Evolutionary conservation across 2,888 invertebrate genomes (phyloP), one percentile per base, ranked within the genome.

Genomic region (Neocrepidodera transversa): DNA sequence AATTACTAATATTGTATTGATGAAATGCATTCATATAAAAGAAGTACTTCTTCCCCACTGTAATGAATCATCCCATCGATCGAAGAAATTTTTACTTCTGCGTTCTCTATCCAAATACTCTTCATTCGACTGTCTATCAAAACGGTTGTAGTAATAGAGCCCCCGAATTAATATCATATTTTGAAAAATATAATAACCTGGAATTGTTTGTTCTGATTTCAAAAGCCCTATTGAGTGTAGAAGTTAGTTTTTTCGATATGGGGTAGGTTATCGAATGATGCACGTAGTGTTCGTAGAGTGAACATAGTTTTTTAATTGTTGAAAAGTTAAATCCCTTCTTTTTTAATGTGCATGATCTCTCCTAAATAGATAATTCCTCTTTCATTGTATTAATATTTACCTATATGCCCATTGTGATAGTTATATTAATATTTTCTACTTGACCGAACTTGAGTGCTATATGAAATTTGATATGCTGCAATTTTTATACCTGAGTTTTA

Each of bases 121-220:
- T 65, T 68, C 66, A 71, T 74, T 72, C 62, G 66, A 61, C 71
- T 73, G 74, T 72, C 74, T 66, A 72, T 74, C 71, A 74, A 68
- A 69, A 58, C 61, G 59, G 57, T 62, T 65, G 66, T 58, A 63
- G 56, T 64, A 6, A 60, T 67, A 65, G 63, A 63, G 67, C 66
- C 63, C 66, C 66, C 67, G 65, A 65, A 49, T 66, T 64, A 65
- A 68, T 64, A 65, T 66, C 64, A 61, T 54, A 55, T 60, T 68
- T 66, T 51, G 38, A 65, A 63, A 65, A 64, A 63, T 63, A 69
- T 63, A 64, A 53, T 54, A 48, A 65, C 53, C 35, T 28, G 35
- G 13, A 49, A 42, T 52, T 35, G 20, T 52, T 54, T 52, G 38
- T 45, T 32, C 38, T 50, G 50, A 23, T 23, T 48, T 40, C 36